These are phyloP conservation scores for Tinea semifulvella DNA, from an alignment of 2,888 invertebrate species.

Conservation along the genomic window DNA sequence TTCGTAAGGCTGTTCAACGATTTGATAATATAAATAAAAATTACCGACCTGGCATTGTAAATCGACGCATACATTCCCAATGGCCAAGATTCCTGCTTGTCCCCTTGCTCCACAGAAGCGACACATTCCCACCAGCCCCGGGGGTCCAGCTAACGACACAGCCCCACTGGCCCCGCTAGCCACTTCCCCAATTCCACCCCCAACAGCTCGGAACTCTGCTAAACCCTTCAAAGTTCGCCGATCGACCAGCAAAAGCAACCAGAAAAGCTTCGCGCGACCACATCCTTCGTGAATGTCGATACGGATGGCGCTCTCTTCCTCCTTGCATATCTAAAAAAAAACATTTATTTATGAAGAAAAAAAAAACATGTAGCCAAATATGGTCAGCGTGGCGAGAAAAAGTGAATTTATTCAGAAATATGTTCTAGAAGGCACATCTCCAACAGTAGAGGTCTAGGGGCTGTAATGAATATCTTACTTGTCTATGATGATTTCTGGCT, in stretches of 20 bases:
- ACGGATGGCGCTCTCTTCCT: slow-evolving; percentile 94
- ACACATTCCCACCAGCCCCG: slow-evolving; percentile 76
- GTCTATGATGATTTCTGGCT: slow-evolving; percentile 85
- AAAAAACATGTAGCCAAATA: too few species aligned
- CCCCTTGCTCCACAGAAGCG: slow-evolving; percentile 91
- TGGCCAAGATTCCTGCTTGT: slow-evolving; percentile 84
- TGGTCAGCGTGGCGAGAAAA: too few species aligned
- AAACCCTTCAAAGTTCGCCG: slow-evolving; percentile 90
- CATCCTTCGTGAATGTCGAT: slow-evolving; percentile 98
- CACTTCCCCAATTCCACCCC: slow-evolving; percentile 51
- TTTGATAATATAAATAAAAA: background rate
- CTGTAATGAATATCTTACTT: slow-evolving; percentile 60
- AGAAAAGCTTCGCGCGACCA: slow-evolving; percentile 94
- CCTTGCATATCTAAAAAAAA: slow-evolving; percentile 81
- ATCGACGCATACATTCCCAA: slow-evolving; percentile 94
- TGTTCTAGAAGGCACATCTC: too few species aligned
- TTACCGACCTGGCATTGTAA: slow-evolving; percentile 86
- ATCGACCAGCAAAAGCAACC: slow-evolving; percentile 93
- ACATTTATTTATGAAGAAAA: too few species aligned
- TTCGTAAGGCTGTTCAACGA: too few species aligned
- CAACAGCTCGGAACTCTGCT: slow-evolving; percentile 90
- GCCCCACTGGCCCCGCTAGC: slow-evolving; percentile 23
- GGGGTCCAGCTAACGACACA: slow-evolving; percentile 28
- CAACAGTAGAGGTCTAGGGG: too few species aligned
- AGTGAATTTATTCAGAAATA: too few species aligned